phyloP scores from a whole-genome alignment of 1,140 invertebrate genomes.

The Muscidifurax raptorellus region DNA sequence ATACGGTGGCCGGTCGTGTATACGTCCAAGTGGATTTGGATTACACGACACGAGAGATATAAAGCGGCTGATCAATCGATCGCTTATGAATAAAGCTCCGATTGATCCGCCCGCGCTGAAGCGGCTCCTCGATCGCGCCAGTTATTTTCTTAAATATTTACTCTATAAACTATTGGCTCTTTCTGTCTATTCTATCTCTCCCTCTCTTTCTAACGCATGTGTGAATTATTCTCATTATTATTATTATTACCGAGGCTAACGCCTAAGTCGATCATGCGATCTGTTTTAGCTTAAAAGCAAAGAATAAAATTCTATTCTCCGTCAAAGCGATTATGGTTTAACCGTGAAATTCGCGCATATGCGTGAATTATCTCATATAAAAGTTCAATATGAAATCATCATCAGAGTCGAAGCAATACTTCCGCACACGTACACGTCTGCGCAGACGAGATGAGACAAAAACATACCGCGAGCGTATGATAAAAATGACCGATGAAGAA shows the following conservation, averaged over 20 bases:
- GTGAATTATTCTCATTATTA: too few species aligned
- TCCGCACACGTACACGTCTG: not conserved
- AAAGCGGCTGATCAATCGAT: too few species aligned
- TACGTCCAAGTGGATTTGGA: slow-evolving; percentile 19
- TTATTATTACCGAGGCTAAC: too few species aligned
- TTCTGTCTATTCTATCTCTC: too few species aligned
- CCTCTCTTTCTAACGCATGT: too few species aligned
- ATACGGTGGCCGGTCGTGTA: not conserved
- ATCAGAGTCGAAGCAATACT: not conserved
- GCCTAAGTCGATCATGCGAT: too few species aligned
- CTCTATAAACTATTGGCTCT: too few species aligned
- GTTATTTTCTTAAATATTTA: not conserved
- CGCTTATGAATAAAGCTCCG: not conserved
- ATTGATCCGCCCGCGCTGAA: not conserved
- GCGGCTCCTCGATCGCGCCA: not conserved
- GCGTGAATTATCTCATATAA: not conserved
- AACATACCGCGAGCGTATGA: not conserved
- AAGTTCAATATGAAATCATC: not conserved
- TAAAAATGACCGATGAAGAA: not conserved
- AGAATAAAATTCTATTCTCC: too few species aligned
- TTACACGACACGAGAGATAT: not conserved
- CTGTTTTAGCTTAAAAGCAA: too few species aligned
- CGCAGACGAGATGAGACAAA: not conserved
- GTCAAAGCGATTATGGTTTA: too few species aligned
- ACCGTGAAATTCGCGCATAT: too few species aligned